Base-by-base conservation (phyloP, 2,113 vertebrate species). In the Rhynchopsitta pachyrhyncha region DNA sequence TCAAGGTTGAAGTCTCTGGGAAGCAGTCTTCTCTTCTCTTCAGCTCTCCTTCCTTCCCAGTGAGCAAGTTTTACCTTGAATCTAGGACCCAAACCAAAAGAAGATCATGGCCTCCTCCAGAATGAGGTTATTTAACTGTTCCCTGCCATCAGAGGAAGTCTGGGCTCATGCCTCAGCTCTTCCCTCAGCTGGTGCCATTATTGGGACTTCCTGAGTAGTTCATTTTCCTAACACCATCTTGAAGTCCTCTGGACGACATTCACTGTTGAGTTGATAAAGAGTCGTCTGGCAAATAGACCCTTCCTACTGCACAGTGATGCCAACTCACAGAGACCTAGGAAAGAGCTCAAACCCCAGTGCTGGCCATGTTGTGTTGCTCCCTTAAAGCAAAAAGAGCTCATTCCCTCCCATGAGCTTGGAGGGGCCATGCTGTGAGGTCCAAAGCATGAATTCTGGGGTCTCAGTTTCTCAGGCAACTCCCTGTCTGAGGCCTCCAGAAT, bases 371-470 rank as follows among this genome's bases (percentile, higher is more conserved):
- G 8, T 1, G 1, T 13, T 35, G 37, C 52, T 35, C 46, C 10
- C 10, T 37, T 28, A 23, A 5, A 53, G 12, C 0, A 1, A 70
- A 52, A 27, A 35, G n/a, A 12, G 16, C 11, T 4, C 28, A 19
- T 50, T 88, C 25, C 16, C 35, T 68, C 9, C 9, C 5, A 33
- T 37, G 9, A 37, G 10, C 6, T 22, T 29, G 33, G 31, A 86
- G 17, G 10, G 16, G 2, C 25, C 6, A 2, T 19, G 10, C 25
- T 1, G 0, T 47, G 23, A 37, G 29, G 11, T 16, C 25, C 35
- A 86, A 28, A 81, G 16, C 11, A 42, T 31, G 42, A 50, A 55
- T 78, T 68, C 15, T 42, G 52, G 10, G 4, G 19, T 57, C 13
- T 55, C 33, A 9, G 4, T 33, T 81, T 52, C 69, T 46, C 76